Conservation (phyloP, 1,140 invertebrate species). For the Drosophila hydei region DNA sequence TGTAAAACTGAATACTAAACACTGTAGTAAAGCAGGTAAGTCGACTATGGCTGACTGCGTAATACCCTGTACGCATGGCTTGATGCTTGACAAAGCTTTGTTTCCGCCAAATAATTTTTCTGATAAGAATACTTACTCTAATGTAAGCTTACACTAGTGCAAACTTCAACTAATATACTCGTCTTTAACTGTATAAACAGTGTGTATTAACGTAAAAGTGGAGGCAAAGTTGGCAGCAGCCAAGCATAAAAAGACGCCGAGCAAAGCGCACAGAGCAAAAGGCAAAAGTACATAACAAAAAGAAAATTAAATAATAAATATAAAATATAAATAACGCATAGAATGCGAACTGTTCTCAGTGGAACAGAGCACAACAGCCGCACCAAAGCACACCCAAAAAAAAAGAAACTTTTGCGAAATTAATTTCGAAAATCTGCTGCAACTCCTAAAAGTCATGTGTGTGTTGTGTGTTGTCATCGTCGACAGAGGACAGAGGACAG, state of each 20-base stretch:
- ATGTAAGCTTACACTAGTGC: no score
- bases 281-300: slow-evolving; percentile 66
- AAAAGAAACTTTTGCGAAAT: slow-evolving; percentile 66
- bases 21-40: no score
- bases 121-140: no score
- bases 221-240: slow-evolving; percentile 37
- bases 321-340: slow-evolving; percentile 65
- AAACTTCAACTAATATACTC: neutral
- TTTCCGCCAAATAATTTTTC: no score
- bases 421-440: slow-evolving; percentile 61
- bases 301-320: slow-evolving; percentile 80
- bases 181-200: neutral
- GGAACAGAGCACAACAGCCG: slow-evolving; percentile 1
- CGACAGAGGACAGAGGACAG: slow-evolving; percentile 29
- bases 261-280: slow-evolving; percentile 23
- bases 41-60: no score
- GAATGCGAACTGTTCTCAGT: slow-evolving; percentile 46
- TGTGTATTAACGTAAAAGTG: slow-evolving; percentile 6
- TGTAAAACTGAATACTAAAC: no score
- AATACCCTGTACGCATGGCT: no score
- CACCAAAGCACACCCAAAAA: slow-evolving; percentile 21
- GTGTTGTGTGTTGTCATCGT: slow-evolving; percentile 35
- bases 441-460: slow-evolving; percentile 29
- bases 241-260: slow-evolving; percentile 60
- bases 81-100: no score